phyloP scores from a whole-genome alignment of 2,888 invertebrate genomes.

The Plagodis dolabraria region DNA sequence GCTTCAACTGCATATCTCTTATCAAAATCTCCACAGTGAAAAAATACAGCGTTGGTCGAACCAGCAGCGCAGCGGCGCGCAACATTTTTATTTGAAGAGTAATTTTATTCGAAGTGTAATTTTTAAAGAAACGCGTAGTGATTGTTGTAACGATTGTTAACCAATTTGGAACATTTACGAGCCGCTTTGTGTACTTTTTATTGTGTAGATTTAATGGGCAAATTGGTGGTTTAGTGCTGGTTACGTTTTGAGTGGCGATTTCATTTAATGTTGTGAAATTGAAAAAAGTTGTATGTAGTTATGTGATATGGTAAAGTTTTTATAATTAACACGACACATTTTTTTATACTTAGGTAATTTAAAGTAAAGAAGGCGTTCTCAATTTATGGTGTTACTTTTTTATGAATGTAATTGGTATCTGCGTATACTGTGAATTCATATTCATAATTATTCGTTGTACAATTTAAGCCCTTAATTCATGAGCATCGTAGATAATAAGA shows the following conservation, averaged over 20 bases:
- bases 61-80: constrained; percentile 25
- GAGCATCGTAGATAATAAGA: no score
- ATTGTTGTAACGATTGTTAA: constrained; percentile 28
- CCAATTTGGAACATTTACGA: constrained; percentile 33
- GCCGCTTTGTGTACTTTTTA: constrained; percentile 21
- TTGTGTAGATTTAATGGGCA: constrained; percentile 30
- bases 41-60: constrained; percentile 9
- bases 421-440: no score
- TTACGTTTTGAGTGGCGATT: constrained; percentile 17
- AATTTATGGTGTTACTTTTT: no score
- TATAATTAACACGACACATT: neutral
- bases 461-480: no score
- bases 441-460: no score
- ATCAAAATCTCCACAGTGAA: constrained; percentile 22
- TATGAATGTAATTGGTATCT: no score
- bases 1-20: constrained; percentile 17
- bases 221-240: constrained; percentile 21
- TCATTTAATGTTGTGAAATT: constrained; percentile 15
- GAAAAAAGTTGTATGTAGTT: neutral
- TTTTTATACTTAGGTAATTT: no score
- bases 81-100: constrained; percentile 20
- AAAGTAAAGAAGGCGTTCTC: no score
- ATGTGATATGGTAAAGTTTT: neutral
- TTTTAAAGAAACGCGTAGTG: constrained; percentile 18
- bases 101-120: constrained; percentile 6